Conservation (phyloP, 92 coral and sea anemone species). For the Pocillopora meandrina region DNA sequence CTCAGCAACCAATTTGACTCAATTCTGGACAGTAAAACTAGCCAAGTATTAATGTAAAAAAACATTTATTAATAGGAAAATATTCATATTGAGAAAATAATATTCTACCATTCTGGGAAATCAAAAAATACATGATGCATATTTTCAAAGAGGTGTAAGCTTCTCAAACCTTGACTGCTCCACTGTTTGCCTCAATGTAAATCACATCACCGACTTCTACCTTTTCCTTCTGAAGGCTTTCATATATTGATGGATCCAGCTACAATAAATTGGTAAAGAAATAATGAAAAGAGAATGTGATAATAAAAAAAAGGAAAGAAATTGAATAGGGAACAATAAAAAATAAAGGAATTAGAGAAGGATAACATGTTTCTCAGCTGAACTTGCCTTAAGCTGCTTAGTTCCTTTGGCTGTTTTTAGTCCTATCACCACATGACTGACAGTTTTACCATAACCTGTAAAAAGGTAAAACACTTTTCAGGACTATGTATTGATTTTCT, state of each 20-base stretch:
- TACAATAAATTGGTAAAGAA: constrained; percentile 17
- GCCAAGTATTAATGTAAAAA: not conserved
- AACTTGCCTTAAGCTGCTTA: constrained; percentile 90
- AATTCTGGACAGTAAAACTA: not conserved
- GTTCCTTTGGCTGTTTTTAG: constrained; percentile 99
- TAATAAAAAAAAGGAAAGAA: not conserved
- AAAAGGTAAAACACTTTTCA: not conserved
- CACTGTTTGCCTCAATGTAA: constrained; percentile 98
- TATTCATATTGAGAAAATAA: not conserved
- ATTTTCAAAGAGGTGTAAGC: not conserved
- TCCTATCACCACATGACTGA: constrained; percentile 99
- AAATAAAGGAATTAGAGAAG: not conserved
- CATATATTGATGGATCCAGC: constrained; percentile 98
- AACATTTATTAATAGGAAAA: not conserved
- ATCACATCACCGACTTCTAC: constrained; percentile 99
- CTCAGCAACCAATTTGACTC: not conserved
- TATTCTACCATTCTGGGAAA: not conserved
- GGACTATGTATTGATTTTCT: not conserved
- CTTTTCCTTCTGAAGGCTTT: constrained; percentile 97
- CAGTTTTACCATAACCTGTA: constrained; percentile 98
- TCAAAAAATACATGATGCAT: not conserved
- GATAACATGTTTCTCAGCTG: not conserved
- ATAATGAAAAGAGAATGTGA: not conserved
- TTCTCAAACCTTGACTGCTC: constrained; percentile 91
- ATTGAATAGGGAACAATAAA: not conserved